A percentile compares a stretch with the other conserved stretches of the same genome.
Conservation (phyloP, 2,113 vertebrate species). For the Sterrhoptilus dennistouni region DNA sequence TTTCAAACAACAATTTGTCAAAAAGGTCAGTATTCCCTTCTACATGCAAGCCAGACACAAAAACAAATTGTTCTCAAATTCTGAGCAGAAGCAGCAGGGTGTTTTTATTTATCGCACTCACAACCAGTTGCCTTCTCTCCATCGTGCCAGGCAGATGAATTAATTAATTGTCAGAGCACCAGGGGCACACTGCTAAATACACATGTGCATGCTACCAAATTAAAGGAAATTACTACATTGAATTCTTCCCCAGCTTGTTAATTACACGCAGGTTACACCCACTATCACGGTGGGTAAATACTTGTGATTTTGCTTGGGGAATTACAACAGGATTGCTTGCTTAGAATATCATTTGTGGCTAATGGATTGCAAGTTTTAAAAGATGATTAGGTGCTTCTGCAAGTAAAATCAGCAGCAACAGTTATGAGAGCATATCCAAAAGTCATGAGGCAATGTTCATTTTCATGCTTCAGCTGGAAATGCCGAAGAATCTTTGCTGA, state of each 20-base stretch:
- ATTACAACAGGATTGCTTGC: background rate
- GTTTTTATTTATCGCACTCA: slow-evolving; percentile 14
- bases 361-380: background rate
- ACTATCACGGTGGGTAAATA: background rate
- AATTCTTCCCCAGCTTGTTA: background rate
- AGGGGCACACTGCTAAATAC: background rate
- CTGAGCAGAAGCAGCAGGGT: background rate
- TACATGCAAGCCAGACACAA: background rate
- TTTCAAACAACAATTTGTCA: background rate
- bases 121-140: background rate
- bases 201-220: background rate
- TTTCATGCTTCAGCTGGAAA: background rate
- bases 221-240: slow-evolving; percentile 13
- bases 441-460: background rate
- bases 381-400: background rate
- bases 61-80: background rate
- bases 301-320: background rate
- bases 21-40: background rate
- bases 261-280: background rate
- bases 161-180: slow-evolving; percentile 43
- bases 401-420: background rate
- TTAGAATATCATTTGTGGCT: background rate
- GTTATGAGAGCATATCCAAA: background rate
- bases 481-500: background rate
- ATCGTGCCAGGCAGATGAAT: background rate